phyloP scores from a whole-genome alignment of 64 coral and sea anemone species.

The Montipora capricornis region DNA sequence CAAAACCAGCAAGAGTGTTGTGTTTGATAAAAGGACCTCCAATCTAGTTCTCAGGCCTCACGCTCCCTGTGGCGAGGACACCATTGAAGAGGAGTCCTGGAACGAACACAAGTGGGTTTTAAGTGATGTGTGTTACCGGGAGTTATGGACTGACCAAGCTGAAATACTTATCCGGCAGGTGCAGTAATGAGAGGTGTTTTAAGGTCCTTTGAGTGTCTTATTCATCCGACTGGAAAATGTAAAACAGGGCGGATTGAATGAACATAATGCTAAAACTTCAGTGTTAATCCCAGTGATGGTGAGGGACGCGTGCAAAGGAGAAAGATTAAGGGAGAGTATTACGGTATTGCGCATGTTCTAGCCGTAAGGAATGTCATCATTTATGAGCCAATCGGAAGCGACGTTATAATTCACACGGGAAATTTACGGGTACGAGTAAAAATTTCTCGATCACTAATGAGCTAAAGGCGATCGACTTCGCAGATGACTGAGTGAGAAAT shows the following conservation, averaged over 20 bases:
- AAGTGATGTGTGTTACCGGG: conserved; percentile 69
- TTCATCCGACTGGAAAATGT: background rate
- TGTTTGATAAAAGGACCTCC: conserved; percentile 74
- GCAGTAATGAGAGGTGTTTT: background rate
- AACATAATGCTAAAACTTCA: background rate
- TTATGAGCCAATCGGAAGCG: too few relatives aligned
- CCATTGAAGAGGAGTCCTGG: conserved; percentile 72
- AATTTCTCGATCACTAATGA: too few relatives aligned
- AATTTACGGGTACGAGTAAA: too few relatives aligned
- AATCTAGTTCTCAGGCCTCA: conserved; percentile 58
- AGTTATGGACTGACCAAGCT: conserved; percentile 92
- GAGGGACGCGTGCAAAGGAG: too few relatives aligned
- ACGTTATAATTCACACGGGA: too few relatives aligned
- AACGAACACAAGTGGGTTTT: conserved; percentile 77
- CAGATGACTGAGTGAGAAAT: too few relatives aligned
- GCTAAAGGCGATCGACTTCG: too few relatives aligned
- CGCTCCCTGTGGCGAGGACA: conserved; percentile 33
- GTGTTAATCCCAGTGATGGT: too few relatives aligned
- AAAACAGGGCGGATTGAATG: background rate
- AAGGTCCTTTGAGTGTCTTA: background rate
- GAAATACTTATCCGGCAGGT: conserved; percentile 98
- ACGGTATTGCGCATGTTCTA: too few relatives aligned
- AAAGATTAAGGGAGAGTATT: too few relatives aligned
- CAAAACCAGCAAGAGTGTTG: conserved; percentile 69
- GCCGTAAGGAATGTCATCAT: too few relatives aligned